These are phyloP conservation scores for Drosophila takahashii DNA, from an alignment of 1,140 invertebrate species.

Conservation along the genomic window DNA sequence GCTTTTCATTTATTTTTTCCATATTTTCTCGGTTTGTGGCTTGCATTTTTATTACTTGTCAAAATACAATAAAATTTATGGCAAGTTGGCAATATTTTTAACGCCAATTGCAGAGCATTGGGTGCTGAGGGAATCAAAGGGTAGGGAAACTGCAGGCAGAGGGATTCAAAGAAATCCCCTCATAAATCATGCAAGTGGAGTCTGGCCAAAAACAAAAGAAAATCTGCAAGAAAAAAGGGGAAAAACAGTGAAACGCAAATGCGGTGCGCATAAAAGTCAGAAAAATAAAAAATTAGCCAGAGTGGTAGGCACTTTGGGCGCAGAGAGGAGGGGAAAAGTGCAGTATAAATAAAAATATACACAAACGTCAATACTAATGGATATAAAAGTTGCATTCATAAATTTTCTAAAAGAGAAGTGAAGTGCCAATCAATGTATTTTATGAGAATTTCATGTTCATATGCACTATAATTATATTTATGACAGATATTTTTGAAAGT, in stretches of 20 bases:
- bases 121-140: conserved; percentile 15
- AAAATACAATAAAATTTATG: conserved; percentile 78
- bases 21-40: conserved; percentile 51
- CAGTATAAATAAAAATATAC: conserved; percentile 4
- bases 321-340: neutral
- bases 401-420: neutral
- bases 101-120: conserved; percentile 60
- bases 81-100: conserved; percentile 75
- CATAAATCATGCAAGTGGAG: conserved; percentile 68
- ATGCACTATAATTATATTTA: too few species aligned
- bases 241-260: conserved; percentile 48
- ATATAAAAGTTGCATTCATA: neutral
- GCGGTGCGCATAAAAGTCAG: conserved; percentile 64
- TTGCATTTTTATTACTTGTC: conserved; percentile 81
- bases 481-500: too few species aligned
- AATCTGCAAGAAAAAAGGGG: conserved; percentile 37
- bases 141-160: conserved; percentile 22
- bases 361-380: conserved; percentile 7
- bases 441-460: too few species aligned
- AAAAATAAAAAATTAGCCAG: conserved; percentile 76
- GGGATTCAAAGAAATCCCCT: conserved; percentile 52
- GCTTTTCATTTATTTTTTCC: conserved; percentile 31
- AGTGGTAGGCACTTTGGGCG: conserved; percentile 13
- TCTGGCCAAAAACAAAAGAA: conserved; percentile 49
- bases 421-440: too few species aligned